phyloP scores from a whole-genome alignment of 2,888 invertebrate species.

The Aleiodes alternator region DNA sequence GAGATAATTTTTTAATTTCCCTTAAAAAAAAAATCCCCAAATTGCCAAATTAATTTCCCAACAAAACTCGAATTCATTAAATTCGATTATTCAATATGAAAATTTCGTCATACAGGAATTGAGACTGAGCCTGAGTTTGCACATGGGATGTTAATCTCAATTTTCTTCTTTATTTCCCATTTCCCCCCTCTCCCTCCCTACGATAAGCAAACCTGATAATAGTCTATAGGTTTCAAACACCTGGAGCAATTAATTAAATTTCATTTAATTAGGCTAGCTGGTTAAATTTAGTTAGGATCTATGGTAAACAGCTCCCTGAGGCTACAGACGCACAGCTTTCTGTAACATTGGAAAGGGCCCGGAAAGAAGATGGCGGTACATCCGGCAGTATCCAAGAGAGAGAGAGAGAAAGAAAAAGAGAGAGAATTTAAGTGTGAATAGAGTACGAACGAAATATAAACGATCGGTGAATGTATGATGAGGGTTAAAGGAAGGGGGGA shows the following conservation, averaged over 20 bases:
- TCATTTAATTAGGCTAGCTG: slow-evolving; percentile 58
- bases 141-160: slow-evolving; percentile 13
- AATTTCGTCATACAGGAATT: background rate
- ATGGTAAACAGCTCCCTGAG: slow-evolving; percentile 40
- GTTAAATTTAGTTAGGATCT: slow-evolving; percentile 61
- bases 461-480: background rate
- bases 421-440: slow-evolving; percentile 8
- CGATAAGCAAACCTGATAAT: slow-evolving; percentile 24
- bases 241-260: slow-evolving; percentile 55
- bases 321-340: slow-evolving; percentile 36
- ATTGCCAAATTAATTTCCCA: background rate
- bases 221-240: slow-evolving; percentile 35
- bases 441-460: slow-evolving; percentile 1
- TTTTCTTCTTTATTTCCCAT: background rate
- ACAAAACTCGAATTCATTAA: too few species aligned
- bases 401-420: background rate
- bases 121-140: background rate
- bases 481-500: background rate
- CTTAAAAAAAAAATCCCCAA: too few species aligned
- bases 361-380: slow-evolving; percentile 63
- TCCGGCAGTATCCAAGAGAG: slow-evolving; percentile 51
- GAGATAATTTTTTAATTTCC: too few species aligned
- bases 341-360: slow-evolving; percentile 48
- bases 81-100: background rate
- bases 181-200: background rate